These are phyloP conservation scores for Leptinotarsa undecemlineata DNA, from an alignment of 1,140 invertebrate species.

Conservation along the genomic window DNA sequence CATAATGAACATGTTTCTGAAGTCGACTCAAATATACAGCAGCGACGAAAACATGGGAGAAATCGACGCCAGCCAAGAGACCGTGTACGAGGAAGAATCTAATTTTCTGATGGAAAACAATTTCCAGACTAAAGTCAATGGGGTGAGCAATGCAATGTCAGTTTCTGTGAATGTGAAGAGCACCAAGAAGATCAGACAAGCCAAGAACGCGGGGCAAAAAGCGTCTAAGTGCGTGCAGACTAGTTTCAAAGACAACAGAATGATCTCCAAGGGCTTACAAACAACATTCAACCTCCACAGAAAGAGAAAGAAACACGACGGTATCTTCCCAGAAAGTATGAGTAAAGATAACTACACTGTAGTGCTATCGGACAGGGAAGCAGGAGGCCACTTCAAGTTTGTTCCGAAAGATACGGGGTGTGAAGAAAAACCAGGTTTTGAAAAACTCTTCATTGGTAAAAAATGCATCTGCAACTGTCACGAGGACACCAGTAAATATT, in stretches of 20 bases:
- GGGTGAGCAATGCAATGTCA: conserved; percentile 34
- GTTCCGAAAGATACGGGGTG: background rate
- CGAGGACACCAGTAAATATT: background rate
- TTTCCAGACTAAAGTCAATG: conserved; percentile 15
- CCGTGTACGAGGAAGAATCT: conserved; percentile 33
- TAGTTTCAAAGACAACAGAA: conserved; percentile 10
- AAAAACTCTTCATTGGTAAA: background rate
- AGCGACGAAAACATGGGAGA: conserved; percentile 22
- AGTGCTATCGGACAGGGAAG: background rate
- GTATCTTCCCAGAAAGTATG: background rate
- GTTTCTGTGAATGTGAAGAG: conserved; percentile 36
- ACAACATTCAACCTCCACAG: conserved; percentile 12
- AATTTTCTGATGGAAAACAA: conserved; percentile 37
- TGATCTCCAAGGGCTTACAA: conserved; percentile 25
- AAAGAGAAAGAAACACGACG: background rate
- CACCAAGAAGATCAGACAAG: conserved; percentile 13
- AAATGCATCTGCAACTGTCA: conserved; percentile 20
- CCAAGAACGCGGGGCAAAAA: conserved; percentile 1
- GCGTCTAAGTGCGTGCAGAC: conserved; percentile 21
- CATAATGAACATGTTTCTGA: conserved; percentile 51
- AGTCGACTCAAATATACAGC: conserved; percentile 42
- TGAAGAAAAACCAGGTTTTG: background rate
- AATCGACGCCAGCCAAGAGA: conserved; percentile 22
- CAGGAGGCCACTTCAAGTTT: conserved; percentile 17
- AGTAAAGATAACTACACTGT: conserved; percentile 21